A percentile compares a stretch with the other conserved stretches of the same genome.
phyloP scores from a whole-genome alignment of 2,888 invertebrate species.

The Megalurothrips usitatus region DNA sequence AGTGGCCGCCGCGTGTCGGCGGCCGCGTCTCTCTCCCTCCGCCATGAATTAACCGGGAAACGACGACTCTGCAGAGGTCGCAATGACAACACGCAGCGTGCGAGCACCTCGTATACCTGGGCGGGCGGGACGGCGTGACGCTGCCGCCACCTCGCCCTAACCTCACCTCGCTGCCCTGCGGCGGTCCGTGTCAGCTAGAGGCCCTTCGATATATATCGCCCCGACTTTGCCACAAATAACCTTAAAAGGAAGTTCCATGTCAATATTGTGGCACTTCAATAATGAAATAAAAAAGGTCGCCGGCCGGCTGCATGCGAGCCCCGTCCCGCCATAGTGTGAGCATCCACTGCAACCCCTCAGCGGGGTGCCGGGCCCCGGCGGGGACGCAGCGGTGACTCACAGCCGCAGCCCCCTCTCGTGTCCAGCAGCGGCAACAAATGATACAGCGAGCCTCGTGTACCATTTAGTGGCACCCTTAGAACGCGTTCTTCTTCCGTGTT shows the following conservation, averaged over 20 bases:
- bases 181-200: neutral
- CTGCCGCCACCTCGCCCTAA: neutral
- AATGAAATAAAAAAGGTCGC: constrained; percentile 21
- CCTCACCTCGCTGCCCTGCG: neutral
- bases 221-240: constrained; percentile 10
- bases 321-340: neutral
- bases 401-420: constrained; percentile 3
- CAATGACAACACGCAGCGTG: too few relatives aligned
- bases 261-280: constrained; percentile 26
- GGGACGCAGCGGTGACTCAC: neutral
- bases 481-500: too few relatives aligned
- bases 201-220: neutral
- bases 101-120: too few relatives aligned
- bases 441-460: neutral
- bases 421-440: constrained; percentile 3
- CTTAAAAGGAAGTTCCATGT: constrained; percentile 22
- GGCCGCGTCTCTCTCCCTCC: neutral
- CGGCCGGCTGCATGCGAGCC: neutral
- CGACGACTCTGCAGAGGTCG: too few relatives aligned
- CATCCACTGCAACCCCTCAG: neutral
- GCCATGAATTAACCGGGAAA: neutral
- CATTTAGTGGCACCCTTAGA: too few relatives aligned
- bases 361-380: neutral
- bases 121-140: too few relatives aligned
- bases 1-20: neutral